Percentiles rank a stretch among this genome's conserved stretches.
Evolutionary conservation across 2,113 vertebrate species (phyloP).

Genomic region (Puma concolor): DNA sequence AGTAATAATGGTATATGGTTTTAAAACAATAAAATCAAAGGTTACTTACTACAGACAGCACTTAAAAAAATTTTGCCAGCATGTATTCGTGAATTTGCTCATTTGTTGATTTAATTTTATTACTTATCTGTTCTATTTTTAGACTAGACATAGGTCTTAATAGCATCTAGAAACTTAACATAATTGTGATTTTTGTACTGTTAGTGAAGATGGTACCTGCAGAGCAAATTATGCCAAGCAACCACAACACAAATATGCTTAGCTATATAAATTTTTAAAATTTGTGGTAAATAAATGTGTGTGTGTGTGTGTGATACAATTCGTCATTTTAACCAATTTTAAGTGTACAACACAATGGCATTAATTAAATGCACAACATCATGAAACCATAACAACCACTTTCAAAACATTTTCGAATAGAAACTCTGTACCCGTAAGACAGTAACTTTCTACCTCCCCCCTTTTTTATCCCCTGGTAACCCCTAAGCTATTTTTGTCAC

Average conservation of each 20-base stretch:
- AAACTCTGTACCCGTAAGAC: background rate
- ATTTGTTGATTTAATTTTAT: constrained; percentile 30
- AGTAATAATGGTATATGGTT: background rate
- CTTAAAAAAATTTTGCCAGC: background rate
- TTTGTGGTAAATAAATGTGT: background rate
- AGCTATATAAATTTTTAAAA: background rate
- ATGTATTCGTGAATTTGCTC: background rate
- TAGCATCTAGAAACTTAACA: background rate
- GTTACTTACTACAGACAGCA: background rate
- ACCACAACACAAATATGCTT: background rate
- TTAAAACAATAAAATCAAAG: background rate
- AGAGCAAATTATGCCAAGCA: background rate
- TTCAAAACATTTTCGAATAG: background rate
- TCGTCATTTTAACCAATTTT: background rate
- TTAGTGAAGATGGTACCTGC: background rate
- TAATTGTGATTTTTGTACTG: background rate
- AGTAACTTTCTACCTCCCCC: background rate
- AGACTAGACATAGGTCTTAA: background rate
- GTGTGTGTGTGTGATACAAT: background rate
- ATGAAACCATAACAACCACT: background rate
- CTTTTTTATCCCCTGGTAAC: background rate
- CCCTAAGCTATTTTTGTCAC: background rate
- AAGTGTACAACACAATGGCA: background rate
- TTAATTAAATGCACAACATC: background rate
- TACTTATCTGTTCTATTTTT: background rate